Evolutionary conservation across 1,140 invertebrate genomes (phyloP).

Genomic region (Danaus melanippus): DNA sequence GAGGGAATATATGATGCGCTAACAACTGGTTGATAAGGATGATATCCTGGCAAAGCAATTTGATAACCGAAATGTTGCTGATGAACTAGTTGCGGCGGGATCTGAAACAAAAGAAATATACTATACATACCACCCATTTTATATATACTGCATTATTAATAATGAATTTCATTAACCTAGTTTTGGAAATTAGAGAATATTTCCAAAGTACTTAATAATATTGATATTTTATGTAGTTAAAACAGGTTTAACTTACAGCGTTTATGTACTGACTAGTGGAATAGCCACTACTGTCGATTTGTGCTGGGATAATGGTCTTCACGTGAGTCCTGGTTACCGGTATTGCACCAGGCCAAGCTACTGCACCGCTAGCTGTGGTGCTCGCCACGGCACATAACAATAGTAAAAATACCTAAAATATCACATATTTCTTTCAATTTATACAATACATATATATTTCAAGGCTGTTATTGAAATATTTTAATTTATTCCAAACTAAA

Average conservation of each 20-base stretch:
- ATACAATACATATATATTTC: background rate
- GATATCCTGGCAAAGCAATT: slow-evolving; percentile 21
- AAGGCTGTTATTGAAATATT: no score
- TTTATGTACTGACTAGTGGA: slow-evolving; percentile 55
- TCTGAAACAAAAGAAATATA: slow-evolving; percentile 29
- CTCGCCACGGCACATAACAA: slow-evolving; percentile 33
- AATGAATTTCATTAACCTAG: slow-evolving; percentile 3
- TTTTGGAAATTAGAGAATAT: background rate
- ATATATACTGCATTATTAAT: background rate
- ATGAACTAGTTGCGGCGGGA: slow-evolving; percentile 31
- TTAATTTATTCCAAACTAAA: background rate
- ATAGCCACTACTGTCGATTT: slow-evolving; percentile 45
- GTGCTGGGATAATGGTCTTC: slow-evolving; percentile 31
- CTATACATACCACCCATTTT: background rate
- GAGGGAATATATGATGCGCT: slow-evolving; percentile 33
- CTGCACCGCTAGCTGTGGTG: slow-evolving; percentile 24
- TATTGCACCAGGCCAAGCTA: slow-evolving; percentile 44
- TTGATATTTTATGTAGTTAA: no score
- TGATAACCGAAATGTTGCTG: slow-evolving; percentile 45
- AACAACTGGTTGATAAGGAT: slow-evolving; percentile 28
- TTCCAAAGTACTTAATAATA: background rate
- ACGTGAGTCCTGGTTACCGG: slow-evolving; percentile 22
- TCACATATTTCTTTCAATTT: background rate
- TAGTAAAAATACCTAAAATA: slow-evolving; percentile 32
- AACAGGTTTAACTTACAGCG: slow-evolving; percentile 30